Base-by-base conservation (phyloP, 2,113 vertebrate species). In the Nanger granti region DNA sequence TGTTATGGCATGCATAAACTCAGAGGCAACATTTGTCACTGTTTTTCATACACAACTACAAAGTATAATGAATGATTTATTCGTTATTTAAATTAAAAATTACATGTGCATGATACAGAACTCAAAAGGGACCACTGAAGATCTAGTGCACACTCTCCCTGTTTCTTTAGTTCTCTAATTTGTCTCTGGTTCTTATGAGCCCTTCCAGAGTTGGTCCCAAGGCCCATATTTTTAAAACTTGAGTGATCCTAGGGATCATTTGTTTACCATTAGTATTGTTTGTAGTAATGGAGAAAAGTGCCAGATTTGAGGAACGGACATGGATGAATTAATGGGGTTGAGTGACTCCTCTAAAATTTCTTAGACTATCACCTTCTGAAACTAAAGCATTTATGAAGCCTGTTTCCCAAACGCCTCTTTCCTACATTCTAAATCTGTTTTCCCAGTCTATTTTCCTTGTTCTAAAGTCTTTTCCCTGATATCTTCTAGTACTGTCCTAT, bases 221-320 rank as follows among this genome's bases (percentile, higher is more conserved):
- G 41, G 52, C 57, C 88, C 34, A 60, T 85, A 59, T 44, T 96
- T 96, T 93, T 94, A 49, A 93, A 96, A 95, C 37, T 59, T 87
- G 59, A 44, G 5, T 89, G 55, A 76, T 85, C 62, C 44, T 96
- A 73, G 41, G 62, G 6, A 13, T 85, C 54, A 89, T 92, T 94
- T 89, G 34, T 95, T 94, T 89, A 88, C 24, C 26, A n/a, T 66
- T 64, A 49, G 6, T 60, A 12, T 59, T 88, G 66, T 49, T 87
- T 88, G 54, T 76, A 10, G 31, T 91, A 83, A n/a, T 47, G 29
- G 41, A 85, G 49, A 96, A 91, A 95, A 94, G 60, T 87, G 66
- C 62, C 37, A 57, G 12, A 69, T 59, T 86, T 91, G 84, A 93
- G 55, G 15, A 87, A 79, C 84, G 69, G n/a, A 54, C 28, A 4